Evolutionary conservation across 1,140 invertebrate genomes (phyloP).

Genomic region (Drosophila oshimai): DNA sequence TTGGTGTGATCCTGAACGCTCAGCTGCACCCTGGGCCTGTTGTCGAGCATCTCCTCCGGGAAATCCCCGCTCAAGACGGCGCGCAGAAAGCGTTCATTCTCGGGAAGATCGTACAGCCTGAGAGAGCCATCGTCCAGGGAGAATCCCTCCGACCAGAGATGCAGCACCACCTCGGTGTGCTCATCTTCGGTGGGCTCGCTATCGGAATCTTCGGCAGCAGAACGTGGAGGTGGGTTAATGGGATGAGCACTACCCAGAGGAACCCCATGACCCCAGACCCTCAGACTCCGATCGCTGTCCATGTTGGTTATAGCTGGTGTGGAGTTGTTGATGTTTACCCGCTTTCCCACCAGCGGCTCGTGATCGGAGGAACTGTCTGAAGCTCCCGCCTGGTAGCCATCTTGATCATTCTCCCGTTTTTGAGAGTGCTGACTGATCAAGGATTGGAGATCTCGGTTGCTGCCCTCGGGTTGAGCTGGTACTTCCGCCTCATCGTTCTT

Average conservation of each 20-base stretch:
- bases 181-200: conserved; percentile 36
- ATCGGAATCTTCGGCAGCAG: conserved; percentile 26
- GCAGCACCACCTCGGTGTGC: conserved; percentile 48
- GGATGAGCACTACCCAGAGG: conserved; percentile 60
- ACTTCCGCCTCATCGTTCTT: neutral
- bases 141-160: conserved; percentile 66
- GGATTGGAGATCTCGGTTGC: conserved; percentile 14
- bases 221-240: conserved; percentile 40
- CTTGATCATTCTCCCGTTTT: neutral
- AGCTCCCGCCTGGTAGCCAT: conserved; percentile 7
- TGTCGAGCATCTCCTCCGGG: conserved; percentile 45
- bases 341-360: neutral
- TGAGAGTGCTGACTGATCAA: conserved; percentile 13
- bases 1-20: conserved; percentile 62
- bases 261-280: conserved; percentile 50
- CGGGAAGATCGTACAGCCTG: conserved; percentile 42
- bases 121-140: conserved; percentile 51
- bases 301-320: conserved; percentile 57
- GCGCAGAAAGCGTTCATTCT: conserved; percentile 50
- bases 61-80: conserved; percentile 57
- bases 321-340: conserved; percentile 37
- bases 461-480: neutral
- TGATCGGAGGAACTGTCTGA: conserved; percentile 12
- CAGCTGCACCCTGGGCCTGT: conserved; percentile 32
- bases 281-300: conserved; percentile 53